Evolutionary conservation across 2,797 vertebrate species (phyloP).

Genomic region (Microctenopoma lineatum): DNA sequence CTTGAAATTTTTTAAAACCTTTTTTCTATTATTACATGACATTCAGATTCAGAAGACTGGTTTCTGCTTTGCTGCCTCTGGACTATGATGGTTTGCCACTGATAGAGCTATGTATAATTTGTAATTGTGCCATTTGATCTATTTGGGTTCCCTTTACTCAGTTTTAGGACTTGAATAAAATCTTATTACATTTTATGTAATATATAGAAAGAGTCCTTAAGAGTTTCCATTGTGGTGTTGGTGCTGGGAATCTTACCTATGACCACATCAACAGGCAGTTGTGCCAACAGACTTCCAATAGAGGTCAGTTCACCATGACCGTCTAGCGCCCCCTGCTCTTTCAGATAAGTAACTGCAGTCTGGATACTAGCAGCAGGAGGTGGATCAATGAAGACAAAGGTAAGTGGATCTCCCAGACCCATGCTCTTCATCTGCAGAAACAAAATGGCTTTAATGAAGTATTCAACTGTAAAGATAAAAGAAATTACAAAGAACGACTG

Average conservation of each 20-base stretch:
- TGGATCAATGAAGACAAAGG: constrained; percentile 92
- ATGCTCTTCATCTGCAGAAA: constrained; percentile 93
- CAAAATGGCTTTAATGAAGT: background rate
- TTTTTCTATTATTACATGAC: too few relatives aligned
- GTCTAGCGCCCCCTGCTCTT: constrained; percentile 91
- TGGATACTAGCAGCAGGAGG: constrained; percentile 89
- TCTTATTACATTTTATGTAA: too few relatives aligned
- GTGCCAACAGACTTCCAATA: constrained; percentile 90
- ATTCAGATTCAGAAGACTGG: too few relatives aligned
- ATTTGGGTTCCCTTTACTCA: too few relatives aligned
- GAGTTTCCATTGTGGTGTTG: background rate
- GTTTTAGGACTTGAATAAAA: too few relatives aligned
- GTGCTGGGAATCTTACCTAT: constrained; percentile 82
- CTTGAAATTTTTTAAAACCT: too few relatives aligned
- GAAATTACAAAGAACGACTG: fast-evolving
- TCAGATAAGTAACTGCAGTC: constrained; percentile 88
- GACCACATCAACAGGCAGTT: constrained; percentile 93
- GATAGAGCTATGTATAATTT: too few relatives aligned
- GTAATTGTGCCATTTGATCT: too few relatives aligned
- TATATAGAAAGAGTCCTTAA: too few relatives aligned
- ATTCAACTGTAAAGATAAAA: background rate
- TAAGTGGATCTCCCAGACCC: constrained; percentile 89
- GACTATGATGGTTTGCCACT: too few relatives aligned
- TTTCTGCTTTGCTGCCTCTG: too few relatives aligned
- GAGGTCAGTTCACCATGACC: constrained; percentile 82